These are phyloP conservation scores for Pristionchus maxplancki DNA, from an alignment of 2,888 invertebrate genomes.

Conservation along the genomic window DNA sequence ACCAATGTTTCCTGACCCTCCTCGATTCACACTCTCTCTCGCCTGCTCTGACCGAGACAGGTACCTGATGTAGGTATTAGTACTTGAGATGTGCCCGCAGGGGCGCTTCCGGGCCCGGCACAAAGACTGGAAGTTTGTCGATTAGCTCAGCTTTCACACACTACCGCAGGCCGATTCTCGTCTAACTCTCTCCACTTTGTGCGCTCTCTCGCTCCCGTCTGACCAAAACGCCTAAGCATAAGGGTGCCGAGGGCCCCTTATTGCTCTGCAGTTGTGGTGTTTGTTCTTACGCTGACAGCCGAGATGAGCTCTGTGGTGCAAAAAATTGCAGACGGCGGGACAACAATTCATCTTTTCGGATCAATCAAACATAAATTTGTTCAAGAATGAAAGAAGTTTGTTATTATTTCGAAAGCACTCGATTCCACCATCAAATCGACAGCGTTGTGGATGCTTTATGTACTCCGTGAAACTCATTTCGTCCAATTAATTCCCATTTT, in stretches of 20 bases:
- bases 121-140: constrained; percentile 31
- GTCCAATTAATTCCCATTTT: background rate
- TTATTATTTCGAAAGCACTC: no score
- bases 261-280: no score
- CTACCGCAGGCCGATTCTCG: background rate
- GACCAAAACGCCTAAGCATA: background rate
- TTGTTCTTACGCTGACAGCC: background rate
- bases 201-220: background rate
- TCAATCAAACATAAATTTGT: no score
- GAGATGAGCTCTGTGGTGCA: background rate
- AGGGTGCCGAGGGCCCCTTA: background rate
- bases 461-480: background rate
- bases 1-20: background rate
- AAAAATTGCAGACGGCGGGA: background rate
- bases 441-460: background rate
- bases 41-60: background rate
- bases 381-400: no score
- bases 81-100: background rate
- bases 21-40: background rate
- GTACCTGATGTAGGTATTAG: background rate
- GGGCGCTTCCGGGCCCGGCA: constrained; percentile 33
- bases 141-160: constrained; percentile 27
- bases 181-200: background rate
- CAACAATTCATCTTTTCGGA: no score
- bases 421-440: background rate